Conservation (phyloP, 2,113 vertebrate genomes). For the Ceuthmochares aereus region DNA sequence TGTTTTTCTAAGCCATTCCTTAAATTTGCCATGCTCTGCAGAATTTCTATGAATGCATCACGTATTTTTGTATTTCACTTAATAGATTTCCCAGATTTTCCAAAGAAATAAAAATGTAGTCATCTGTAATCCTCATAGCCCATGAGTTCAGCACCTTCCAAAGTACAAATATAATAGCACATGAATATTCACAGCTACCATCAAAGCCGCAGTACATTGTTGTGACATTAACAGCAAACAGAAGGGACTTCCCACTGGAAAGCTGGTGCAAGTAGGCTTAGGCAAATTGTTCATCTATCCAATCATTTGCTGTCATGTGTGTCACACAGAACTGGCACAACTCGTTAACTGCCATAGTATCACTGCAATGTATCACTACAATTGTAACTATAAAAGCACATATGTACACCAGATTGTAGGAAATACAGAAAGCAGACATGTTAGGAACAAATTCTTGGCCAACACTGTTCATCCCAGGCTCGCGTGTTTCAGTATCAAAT, state of each 20-base stretch:
- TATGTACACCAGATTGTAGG: neutral
- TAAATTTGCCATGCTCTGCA: neutral
- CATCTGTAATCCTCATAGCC: neutral
- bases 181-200: neutral
- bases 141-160: neutral
- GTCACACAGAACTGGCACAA: neutral
- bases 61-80: neutral
- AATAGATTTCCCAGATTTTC: neutral
- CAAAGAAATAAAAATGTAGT: neutral
- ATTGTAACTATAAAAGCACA: neutral
- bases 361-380: neutral
- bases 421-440: neutral
- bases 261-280: constrained; percentile 15
- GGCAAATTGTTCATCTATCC: neutral
- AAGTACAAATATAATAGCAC: neutral
- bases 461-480: neutral
- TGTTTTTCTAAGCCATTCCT: neutral
- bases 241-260: constrained; percentile 46
- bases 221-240: constrained; percentile 7
- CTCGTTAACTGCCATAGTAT: constrained; percentile 5
- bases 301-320: neutral
- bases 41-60: neutral
- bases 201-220: neutral
- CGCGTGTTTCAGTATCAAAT: neutral
- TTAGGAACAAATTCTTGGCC: neutral